phyloP scores from a whole-genome alignment of 2,888 invertebrate species.

The Hydroisotoma schaefferi region DNA sequence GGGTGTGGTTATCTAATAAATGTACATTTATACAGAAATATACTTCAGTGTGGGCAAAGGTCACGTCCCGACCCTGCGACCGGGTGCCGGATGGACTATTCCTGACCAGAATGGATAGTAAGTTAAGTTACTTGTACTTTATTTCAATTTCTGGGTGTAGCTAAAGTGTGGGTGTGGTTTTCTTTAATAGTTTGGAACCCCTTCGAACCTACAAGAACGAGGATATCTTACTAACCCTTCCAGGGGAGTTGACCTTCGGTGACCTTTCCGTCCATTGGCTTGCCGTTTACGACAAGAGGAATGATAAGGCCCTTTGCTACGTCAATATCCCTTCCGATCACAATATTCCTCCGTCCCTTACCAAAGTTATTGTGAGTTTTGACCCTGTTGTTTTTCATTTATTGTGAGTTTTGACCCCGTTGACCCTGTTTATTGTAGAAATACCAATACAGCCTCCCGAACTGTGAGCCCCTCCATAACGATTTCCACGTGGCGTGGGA shows the following conservation, averaged over 20 bases:
- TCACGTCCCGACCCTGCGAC: slow-evolving; percentile 66
- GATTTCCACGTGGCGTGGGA: slow-evolving; percentile 83
- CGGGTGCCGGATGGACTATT: slow-evolving; percentile 69
- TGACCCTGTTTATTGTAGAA: slow-evolving; percentile 30
- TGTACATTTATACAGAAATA: slow-evolving; percentile 56
- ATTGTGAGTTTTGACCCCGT: slow-evolving; percentile 50
- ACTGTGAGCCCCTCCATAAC: slow-evolving; percentile 80
- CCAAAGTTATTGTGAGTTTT: slow-evolving; percentile 57
- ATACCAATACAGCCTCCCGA: slow-evolving; percentile 62
- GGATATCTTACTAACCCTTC: slow-evolving; percentile 69
- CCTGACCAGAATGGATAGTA: slow-evolving; percentile 91
- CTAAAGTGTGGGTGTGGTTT: not conserved
- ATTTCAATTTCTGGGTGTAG: not conserved
- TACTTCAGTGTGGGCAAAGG: slow-evolving; percentile 88
- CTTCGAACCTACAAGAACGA: slow-evolving; percentile 68
- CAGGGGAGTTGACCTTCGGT: slow-evolving; percentile 71
- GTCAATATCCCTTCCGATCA: slow-evolving; percentile 30
- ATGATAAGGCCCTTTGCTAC: slow-evolving; percentile 38
- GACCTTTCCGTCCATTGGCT: slow-evolving; percentile 76
- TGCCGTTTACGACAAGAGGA: slow-evolving; percentile 60
- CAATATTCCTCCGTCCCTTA: slow-evolving; percentile 73
- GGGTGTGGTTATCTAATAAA: not conserved
- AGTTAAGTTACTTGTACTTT: slow-evolving; percentile 52
- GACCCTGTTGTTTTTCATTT: slow-evolving; percentile 29
- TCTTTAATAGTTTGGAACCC: slow-evolving; percentile 58